These are phyloP conservation scores for Neostethus bicornis DNA, from an alignment of 2,797 vertebrate species.

Conservation along the genomic window DNA sequence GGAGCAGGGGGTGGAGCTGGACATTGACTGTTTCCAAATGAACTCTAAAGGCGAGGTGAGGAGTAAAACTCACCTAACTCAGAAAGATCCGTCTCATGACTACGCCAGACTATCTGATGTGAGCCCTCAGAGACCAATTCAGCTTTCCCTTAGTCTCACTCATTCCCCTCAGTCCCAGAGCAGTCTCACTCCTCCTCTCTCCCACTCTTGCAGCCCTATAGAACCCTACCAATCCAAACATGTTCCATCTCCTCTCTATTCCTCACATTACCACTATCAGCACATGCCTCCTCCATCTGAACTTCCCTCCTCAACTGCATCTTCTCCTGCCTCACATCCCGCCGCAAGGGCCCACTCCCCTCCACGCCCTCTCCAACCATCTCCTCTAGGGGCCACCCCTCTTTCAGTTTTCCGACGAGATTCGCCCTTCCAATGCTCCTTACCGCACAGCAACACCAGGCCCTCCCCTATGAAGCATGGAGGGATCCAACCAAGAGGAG, in stretches of 20 bases:
- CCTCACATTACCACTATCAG: constrained; percentile 69
- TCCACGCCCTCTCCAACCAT: constrained; percentile 77
- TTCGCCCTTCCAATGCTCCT: constrained; percentile 81
- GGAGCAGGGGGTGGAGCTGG: constrained; percentile 84
- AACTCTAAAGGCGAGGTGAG: constrained; percentile 65
- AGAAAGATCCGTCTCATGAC: constrained; percentile 59
- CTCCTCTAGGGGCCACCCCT: constrained; percentile 76
- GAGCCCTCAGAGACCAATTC: constrained; percentile 73
- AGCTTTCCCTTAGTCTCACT: constrained; percentile 73
- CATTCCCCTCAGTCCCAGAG: constrained; percentile 77
- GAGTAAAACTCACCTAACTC: constrained; percentile 56
- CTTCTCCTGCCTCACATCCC: constrained; percentile 72
- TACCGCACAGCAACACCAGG: constrained; percentile 72
- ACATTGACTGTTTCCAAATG: constrained; percentile 79
- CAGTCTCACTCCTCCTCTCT: constrained; percentile 73
- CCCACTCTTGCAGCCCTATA: constrained; percentile 70
- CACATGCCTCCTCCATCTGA: constrained; percentile 68
- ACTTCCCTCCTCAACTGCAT: constrained; percentile 76
- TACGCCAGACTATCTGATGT: constrained; percentile 51
- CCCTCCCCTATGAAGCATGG: constrained; percentile 69
- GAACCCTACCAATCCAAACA: constrained; percentile 72
- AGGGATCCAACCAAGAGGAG: constrained; percentile 70
- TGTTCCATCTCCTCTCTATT: constrained; percentile 56
- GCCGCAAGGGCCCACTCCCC: constrained; percentile 76
- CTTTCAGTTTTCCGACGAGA: constrained; percentile 82